Percentiles rank a stretch among this genome's conserved stretches.
Evolutionary conservation across 2,888 invertebrate species (phyloP).

Genomic region (Rotaria magnacalcarata): DNA sequence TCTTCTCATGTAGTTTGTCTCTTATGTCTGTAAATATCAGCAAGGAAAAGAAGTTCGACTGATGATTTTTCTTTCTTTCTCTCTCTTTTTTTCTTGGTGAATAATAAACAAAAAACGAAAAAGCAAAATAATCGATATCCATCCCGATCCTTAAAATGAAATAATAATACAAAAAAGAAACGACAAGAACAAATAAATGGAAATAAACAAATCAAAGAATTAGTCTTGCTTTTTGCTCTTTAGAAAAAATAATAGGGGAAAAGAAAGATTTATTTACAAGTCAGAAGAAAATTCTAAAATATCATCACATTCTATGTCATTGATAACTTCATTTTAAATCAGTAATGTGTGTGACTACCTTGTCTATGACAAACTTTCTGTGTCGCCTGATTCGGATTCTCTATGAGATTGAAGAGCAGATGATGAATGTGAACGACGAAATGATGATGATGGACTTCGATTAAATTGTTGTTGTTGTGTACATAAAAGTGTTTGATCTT

Average conservation of each 20-base stretch:
- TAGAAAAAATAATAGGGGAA: not conserved
- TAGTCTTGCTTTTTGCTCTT: not conserved
- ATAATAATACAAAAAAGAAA: not conserved
- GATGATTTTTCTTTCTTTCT: constrained; percentile 4
- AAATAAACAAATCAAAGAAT: not conserved
- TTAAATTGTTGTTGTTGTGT: not conserved
- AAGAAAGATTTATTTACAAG: not conserved
- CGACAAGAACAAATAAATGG: not conserved
- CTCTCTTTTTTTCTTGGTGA: not conserved
- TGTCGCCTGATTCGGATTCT: not conserved
- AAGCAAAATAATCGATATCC: constrained; percentile 7
- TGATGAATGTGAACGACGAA: not conserved
- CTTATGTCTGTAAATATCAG: not conserved
- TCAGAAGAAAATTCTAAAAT: not conserved
- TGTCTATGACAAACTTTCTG: not conserved
- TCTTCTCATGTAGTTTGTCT: not conserved
- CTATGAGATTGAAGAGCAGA: not conserved
- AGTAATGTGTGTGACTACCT: not conserved
- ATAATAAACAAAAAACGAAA: constrained; percentile 11
- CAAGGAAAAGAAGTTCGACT: not conserved
- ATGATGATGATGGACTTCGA: not conserved
- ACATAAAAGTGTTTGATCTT: not conserved
- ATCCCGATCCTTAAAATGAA: not conserved
- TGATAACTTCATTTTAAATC: not conserved
- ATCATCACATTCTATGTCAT: not conserved